Conservation (phyloP, 2,888 invertebrate genomes). For the Tinea trinotella region DNA sequence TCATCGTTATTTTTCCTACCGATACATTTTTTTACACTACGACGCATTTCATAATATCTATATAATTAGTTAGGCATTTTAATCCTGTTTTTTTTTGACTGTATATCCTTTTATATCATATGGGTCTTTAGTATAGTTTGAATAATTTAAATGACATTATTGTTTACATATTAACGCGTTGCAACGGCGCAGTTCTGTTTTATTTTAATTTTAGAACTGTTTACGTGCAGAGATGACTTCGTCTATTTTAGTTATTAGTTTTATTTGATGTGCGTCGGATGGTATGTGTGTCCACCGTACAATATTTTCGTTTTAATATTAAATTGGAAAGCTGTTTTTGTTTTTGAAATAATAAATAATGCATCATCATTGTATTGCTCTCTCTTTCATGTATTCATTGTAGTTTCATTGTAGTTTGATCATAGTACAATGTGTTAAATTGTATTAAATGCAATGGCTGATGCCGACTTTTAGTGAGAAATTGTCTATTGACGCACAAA, state of each 20-base stretch:
- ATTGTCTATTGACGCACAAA: background rate
- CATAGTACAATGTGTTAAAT: background rate
- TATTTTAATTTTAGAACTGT: background rate
- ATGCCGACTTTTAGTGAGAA: background rate
- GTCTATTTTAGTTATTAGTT: background rate
- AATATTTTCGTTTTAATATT: too few relatives aligned
- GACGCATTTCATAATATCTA: background rate
- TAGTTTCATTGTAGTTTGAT: background rate
- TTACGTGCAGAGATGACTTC: too few relatives aligned
- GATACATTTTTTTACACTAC: background rate
- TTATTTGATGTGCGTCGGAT: background rate
- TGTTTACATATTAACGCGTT: background rate
- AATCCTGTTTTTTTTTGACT: too few relatives aligned
- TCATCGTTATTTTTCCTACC: background rate
- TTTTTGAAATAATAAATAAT: too few relatives aligned
- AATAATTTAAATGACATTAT: too few relatives aligned
- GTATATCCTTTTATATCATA: background rate
- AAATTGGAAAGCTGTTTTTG: too few relatives aligned
- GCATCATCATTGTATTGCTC: too few relatives aligned
- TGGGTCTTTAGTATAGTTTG: background rate
- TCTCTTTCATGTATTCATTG: background rate
- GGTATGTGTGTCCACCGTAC: too few relatives aligned
- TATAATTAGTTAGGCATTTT: too few relatives aligned
- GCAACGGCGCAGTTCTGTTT: background rate
- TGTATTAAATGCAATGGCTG: background rate